Evolutionary conservation across 2,113 vertebrate genomes (phyloP).

Genomic region (Atlantisia rogersi): DNA sequence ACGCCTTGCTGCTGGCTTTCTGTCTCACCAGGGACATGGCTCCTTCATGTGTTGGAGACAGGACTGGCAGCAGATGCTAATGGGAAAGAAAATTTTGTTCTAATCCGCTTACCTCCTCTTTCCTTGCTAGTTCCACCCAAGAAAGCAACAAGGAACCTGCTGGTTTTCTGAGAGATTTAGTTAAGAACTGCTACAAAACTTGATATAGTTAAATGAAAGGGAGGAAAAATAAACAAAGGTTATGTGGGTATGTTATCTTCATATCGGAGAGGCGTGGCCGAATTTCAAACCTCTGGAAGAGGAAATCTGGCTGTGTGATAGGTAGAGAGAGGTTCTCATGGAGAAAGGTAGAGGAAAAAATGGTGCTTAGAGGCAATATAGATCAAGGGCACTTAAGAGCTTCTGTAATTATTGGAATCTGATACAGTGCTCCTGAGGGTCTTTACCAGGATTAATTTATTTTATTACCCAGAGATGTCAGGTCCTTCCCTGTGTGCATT

Average conservation of each 20-base stretch:
- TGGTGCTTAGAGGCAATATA: not conserved
- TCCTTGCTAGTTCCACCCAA: not conserved
- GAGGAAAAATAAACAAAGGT: not conserved
- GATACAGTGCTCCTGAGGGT: not conserved
- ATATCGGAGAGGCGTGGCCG: not conserved
- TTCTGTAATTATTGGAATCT: not conserved
- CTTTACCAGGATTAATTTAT: not conserved
- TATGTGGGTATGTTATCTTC: not conserved
- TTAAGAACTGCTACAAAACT: not conserved
- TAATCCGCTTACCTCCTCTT: not conserved
- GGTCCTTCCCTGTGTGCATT: not conserved
- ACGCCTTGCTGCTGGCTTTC: not conserved
- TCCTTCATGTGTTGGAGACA: not conserved
- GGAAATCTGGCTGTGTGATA: not conserved
- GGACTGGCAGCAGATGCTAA: not conserved
- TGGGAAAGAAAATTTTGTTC: not conserved
- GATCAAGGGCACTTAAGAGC: not conserved
- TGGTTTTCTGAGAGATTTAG: not conserved
- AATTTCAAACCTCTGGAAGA: not conserved
- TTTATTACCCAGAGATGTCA: not conserved
- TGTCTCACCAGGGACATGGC: not conserved
- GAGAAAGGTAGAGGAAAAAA: not conserved
- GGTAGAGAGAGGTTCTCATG: not conserved
- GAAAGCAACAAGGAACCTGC: not conserved
- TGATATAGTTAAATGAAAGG: not conserved